Conservation (phyloP, 2,113 vertebrate species). For the Pterocles burchelli region DNA sequence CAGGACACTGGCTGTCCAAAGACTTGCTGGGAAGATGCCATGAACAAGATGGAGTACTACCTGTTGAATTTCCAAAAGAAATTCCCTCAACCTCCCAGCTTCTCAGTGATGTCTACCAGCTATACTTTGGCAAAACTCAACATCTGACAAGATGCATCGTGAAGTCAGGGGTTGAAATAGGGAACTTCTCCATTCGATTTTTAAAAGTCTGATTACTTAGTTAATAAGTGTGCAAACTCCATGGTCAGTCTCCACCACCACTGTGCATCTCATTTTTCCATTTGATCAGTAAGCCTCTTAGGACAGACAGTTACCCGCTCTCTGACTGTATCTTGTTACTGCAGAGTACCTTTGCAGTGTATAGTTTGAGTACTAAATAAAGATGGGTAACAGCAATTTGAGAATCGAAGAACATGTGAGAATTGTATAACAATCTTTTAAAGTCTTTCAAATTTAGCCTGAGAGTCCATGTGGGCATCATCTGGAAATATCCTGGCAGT, state of each 20-base stretch:
- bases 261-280: neutral
- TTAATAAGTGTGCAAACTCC: neutral
- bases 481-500: neutral
- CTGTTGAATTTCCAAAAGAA: neutral
- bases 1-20: neutral
- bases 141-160: neutral
- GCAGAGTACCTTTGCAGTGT: neutral
- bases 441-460: neutral
- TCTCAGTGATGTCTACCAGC: neutral
- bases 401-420: neutral
- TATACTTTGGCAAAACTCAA: neutral
- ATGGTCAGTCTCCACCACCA: neutral
- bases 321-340: neutral
- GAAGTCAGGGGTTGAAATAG: neutral
- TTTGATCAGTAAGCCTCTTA: neutral
- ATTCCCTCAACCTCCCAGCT: neutral
- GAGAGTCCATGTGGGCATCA: neutral
- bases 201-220: neutral
- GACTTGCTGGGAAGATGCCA: neutral
- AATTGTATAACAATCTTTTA: neutral
- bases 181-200: neutral
- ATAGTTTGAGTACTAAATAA: neutral
- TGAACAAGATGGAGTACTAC: neutral
- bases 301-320: neutral
- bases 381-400: neutral